Evolutionary conservation across 37 sponge, comb jelly and placozoan genomes (phyloP).

Genomic region (Axinella damicornis): DNA sequence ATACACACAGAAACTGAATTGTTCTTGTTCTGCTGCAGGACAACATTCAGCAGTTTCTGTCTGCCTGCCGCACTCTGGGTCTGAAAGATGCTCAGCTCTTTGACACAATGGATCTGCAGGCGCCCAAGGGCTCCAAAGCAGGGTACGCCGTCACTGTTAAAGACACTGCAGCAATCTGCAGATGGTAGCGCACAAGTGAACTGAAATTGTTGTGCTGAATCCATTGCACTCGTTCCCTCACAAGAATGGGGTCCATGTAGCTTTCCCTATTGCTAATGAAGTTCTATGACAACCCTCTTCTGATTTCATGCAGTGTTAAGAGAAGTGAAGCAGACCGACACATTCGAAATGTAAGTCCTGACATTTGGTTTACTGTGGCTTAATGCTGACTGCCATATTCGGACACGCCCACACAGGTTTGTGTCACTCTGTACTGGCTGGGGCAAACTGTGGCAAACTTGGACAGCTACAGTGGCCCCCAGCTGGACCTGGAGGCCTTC

Average conservation of each 20-base stretch:
- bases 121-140: slow-evolving; percentile 12
- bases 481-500: slow-evolving; percentile 77
- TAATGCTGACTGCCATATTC: background rate
- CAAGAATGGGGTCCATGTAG: no score
- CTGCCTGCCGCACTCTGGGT: slow-evolving; percentile 69
- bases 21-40: no score
- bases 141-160: slow-evolving; percentile 23
- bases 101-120: slow-evolving; percentile 87
- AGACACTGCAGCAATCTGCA: background rate
- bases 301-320: slow-evolving; percentile 24
- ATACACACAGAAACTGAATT: no score
- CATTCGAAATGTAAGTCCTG: slow-evolving; percentile 63
- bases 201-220: no score
- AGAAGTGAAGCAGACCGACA: slow-evolving; percentile 53
- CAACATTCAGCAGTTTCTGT: slow-evolving; percentile 83
- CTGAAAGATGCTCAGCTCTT: slow-evolving; percentile 84
- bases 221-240: no score
- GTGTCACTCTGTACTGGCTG: slow-evolving; percentile 88
- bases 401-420: slow-evolving; percentile 60
- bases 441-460: slow-evolving; percentile 56
- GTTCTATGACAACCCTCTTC: background rate
- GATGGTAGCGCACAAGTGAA: background rate
- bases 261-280: no score
- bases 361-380: background rate
- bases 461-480: slow-evolving; percentile 78